Evolutionary conservation across 2,888 invertebrate genomes (phyloP).

Genomic region (Brachynemurus nebulosus): DNA sequence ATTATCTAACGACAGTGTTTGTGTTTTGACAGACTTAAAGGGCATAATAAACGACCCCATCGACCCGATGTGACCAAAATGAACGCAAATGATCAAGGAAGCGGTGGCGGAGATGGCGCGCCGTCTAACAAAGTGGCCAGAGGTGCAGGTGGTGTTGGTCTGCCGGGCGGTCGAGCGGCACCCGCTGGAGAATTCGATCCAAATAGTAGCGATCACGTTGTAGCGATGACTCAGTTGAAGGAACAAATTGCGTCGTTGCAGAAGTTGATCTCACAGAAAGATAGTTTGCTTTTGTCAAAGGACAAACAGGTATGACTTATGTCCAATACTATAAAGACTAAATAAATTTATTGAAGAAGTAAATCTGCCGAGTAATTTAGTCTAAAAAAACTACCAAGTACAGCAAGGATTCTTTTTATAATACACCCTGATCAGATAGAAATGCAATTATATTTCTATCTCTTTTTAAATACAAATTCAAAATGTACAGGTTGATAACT

Average conservation of each 20-base stretch:
- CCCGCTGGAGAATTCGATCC: constrained; percentile 51
- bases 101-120: constrained; percentile 30
- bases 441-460: no score
- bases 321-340: no score
- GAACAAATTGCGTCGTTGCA: constrained; percentile 87
- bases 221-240: constrained; percentile 87
- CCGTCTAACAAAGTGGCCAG: constrained; percentile 36
- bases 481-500: no score
- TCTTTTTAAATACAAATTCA: no score
- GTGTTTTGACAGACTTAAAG: constrained; percentile 39
- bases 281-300: constrained; percentile 71
- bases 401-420: no score
- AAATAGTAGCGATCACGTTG: constrained; percentile 82
- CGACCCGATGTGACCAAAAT: constrained; percentile 48
- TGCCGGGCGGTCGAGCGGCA: constrained; percentile 26
- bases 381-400: no score
- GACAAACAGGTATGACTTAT: constrained; percentile 82
- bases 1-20: not conserved
- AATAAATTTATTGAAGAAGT: no score
- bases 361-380: no score
- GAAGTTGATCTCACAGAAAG: constrained; percentile 74
- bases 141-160: constrained; percentile 29
- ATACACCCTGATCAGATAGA: no score
- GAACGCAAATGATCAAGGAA: constrained; percentile 21
- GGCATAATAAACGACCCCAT: constrained; percentile 58